Evolutionary conservation across 1,140 invertebrate species (phyloP).

Genomic region (Anthonomus grandis): DNA sequence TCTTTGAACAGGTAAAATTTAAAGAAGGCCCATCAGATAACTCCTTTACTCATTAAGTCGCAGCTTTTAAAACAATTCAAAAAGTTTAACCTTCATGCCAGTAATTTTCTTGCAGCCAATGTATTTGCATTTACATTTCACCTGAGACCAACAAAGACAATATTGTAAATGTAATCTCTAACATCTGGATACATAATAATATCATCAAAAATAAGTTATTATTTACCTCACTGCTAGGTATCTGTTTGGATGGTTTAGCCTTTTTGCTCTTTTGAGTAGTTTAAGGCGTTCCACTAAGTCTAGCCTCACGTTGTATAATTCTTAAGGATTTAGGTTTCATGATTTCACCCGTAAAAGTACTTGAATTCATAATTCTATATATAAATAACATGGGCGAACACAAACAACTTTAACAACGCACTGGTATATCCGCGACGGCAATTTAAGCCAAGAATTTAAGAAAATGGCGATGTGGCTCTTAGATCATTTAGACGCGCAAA

Average conservation of each 20-base stretch:
- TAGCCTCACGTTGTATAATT: too few species aligned
- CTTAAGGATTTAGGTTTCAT: slow-evolving; percentile 1
- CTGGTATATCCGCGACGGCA: background rate
- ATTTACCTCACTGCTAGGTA: slow-evolving; percentile 1
- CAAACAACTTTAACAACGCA: background rate
- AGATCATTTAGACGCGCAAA: background rate
- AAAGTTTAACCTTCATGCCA: background rate
- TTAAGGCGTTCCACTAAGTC: slow-evolving; percentile 1
- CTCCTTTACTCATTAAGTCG: too few species aligned
- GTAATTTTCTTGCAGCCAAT: background rate
- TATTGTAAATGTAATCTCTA: too few species aligned
- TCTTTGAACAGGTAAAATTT: too few species aligned
- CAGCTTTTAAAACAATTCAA: too few species aligned
- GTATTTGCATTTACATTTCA: background rate
- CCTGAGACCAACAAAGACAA: too few species aligned
- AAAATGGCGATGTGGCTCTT: background rate
- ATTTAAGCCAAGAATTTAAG: background rate
- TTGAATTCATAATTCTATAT: too few species aligned
- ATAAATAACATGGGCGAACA: background rate
- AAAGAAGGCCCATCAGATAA: too few species aligned
- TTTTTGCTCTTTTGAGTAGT: slow-evolving; percentile 1
- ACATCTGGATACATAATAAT: background rate
- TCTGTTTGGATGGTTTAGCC: background rate
- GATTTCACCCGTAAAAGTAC: background rate
- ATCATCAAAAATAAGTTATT: background rate